Evolutionary conservation across 2,113 vertebrate genomes (phyloP).

Genomic region (Buteo buteo): DNA sequence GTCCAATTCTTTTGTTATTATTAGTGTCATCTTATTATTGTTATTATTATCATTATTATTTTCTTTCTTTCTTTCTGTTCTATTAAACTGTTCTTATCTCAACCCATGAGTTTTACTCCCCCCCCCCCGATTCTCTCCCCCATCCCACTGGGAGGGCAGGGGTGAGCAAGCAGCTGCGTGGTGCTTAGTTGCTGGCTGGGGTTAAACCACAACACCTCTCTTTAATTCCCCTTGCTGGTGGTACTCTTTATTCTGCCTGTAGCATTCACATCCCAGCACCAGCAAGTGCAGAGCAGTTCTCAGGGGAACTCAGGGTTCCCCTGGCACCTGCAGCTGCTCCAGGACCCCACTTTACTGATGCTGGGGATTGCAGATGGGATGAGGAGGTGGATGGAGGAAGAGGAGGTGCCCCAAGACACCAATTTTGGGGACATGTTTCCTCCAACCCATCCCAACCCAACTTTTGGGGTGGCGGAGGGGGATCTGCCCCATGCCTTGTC

Average conservation of each 20-base stretch:
- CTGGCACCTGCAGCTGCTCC: not conserved
- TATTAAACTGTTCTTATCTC: too few species aligned
- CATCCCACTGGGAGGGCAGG: too few species aligned
- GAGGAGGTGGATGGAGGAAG: not conserved
- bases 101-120: too few species aligned
- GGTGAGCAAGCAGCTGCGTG: too few species aligned
- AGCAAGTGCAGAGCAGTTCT: not conserved
- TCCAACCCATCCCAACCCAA: not conserved
- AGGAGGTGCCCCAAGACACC: not conserved
- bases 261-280: not conserved
- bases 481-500: not conserved
- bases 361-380: not conserved
- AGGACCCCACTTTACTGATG: too few species aligned
- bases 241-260: not conserved
- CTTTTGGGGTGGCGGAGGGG: not conserved
- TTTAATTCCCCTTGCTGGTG: not conserved
- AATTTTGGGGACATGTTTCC: not conserved
- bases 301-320: not conserved
- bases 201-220: too few species aligned
- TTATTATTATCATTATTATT: too few species aligned
- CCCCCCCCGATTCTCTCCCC: too few species aligned
- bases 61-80: too few species aligned
- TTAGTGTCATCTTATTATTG: too few species aligned
- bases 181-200: too few species aligned
- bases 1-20: too few species aligned